These are phyloP conservation scores for Cylloceria caligata DNA, from an alignment of 2,888 invertebrate species.

Conservation along the genomic window DNA sequence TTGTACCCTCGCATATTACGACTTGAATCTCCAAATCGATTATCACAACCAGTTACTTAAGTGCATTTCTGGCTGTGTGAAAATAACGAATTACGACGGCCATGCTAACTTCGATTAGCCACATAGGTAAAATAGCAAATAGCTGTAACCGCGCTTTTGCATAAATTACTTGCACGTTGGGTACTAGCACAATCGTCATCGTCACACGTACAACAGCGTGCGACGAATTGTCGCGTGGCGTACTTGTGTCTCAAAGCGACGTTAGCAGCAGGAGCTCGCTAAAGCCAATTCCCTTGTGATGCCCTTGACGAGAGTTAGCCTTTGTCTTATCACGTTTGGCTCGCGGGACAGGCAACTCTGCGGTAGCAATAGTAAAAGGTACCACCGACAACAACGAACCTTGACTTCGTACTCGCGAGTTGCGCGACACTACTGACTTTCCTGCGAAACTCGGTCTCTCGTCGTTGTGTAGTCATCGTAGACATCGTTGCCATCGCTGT, in stretches of 20 bases:
- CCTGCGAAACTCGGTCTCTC: constrained; percentile 78
- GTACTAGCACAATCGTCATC: too few species aligned
- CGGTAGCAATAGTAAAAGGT: constrained; percentile 30
- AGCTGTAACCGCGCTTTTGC: too few species aligned
- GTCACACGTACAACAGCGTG: neutral
- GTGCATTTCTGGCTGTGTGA: too few species aligned
- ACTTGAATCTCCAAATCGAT: too few species aligned
- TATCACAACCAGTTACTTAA: too few species aligned
- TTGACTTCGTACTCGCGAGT: constrained; percentile 79
- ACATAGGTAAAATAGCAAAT: too few species aligned
- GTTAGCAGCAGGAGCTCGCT: constrained; percentile 24
- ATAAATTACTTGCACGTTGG: too few species aligned
- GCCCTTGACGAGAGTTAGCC: constrained; percentile 82
- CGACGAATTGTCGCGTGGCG: neutral
- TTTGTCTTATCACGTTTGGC: constrained; percentile 82
- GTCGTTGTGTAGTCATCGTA: constrained; percentile 1
- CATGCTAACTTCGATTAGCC: too few species aligned
- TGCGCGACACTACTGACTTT: constrained; percentile 76
- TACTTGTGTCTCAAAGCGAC: neutral
- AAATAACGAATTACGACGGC: too few species aligned
- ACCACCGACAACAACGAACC: constrained; percentile 74
- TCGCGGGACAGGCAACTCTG: constrained; percentile 67
- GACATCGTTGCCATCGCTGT: neutral
- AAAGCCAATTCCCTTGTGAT: constrained; percentile 65
- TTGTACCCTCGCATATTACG: too few species aligned